Evolutionary conservation across 1,140 invertebrate species (phyloP), one percentile per base, ranked within the genome.

Genomic region (Antheraea pernyi): DNA sequence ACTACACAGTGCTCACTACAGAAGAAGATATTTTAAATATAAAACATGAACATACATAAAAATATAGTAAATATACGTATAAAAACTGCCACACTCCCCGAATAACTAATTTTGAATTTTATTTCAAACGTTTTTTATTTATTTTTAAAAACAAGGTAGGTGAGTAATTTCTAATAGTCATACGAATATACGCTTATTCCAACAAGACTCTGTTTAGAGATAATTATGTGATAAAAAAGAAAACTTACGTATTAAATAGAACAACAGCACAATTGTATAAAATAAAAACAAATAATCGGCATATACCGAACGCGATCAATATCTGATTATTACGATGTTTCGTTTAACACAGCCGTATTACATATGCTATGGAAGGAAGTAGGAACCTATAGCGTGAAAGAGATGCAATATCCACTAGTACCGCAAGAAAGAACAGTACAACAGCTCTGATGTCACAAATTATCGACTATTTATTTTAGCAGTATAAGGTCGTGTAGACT

Each of bases 231-330:
- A 11, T 42, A 8, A 42, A 42, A 7, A 3, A 42, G 39, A 11
- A 53, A 53, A 53, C 13, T n/a, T 6, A 53, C 46, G 46, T 53
- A 53, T 53, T 53, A 53, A 6, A 53, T n/a, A 53, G 11, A 53
- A 53, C 11, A 1, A 53, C 5, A 16, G 13, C 46, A 53, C 10
- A 16, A 6, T 53, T 53, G 5, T 53, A 53, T 9, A 53, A 53
- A 53, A 53, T 53, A 53, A 53, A 53, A 53, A 53, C 10, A 53
- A 53, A 53, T 53, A 53, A 53, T 53, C 46, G 46, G 46, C 46
- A 53, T 53, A 10, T 42, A 53, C 7, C 46, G 13, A 53, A 53
- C 16, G 16, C 46, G 46, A 53, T 53, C 46, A 53, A 53, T 53
- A 53, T 53, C 46, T 16, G 46, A 53, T 53, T 53, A 53, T 53